These are phyloP conservation scores for Acromyrmex heyeri DNA, from an alignment of 1,140 invertebrate species.

Conservation along the genomic window DNA sequence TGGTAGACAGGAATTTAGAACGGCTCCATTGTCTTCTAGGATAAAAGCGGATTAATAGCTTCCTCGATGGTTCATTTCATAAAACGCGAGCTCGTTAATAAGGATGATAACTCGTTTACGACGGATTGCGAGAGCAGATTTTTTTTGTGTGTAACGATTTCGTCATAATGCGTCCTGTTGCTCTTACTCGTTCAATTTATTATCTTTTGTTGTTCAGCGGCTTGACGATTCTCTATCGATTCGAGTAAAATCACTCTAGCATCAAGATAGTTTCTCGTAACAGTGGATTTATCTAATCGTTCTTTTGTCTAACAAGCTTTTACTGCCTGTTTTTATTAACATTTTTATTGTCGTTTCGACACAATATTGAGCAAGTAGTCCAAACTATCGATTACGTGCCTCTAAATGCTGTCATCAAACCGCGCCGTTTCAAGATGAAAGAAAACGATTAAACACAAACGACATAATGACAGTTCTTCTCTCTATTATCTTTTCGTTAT, in stretches of 20 bases:
- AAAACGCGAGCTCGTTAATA: slow-evolving; percentile 12
- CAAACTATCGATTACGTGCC: slow-evolving; percentile 59
- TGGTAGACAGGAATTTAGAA: slow-evolving; percentile 74
- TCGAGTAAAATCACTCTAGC: slow-evolving; percentile 1
- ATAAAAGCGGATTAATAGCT: slow-evolving; percentile 70
- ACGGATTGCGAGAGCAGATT: slow-evolving; percentile 59
- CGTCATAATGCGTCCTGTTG: slow-evolving; percentile 47
- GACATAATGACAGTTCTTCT: slow-evolving; percentile 64
- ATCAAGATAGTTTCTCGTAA: not conserved
- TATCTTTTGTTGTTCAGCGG: slow-evolving; percentile 40
- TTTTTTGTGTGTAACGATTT: slow-evolving; percentile 59
- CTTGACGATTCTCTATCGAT: slow-evolving; percentile 7
- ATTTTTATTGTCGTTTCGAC: slow-evolving; percentile 63
- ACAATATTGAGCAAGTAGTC: slow-evolving; percentile 49
- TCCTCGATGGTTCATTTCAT: slow-evolving; percentile 34
- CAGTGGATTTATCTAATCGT: not conserved
- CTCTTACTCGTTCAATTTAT: slow-evolving; percentile 58
- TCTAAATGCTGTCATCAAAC: slow-evolving; percentile 68
- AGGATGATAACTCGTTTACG: slow-evolving; percentile 58
- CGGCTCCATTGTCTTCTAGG: slow-evolving; percentile 72
- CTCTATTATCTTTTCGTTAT: slow-evolving; percentile 19
- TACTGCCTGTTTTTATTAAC: slow-evolving; percentile 49
- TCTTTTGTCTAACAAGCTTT: not conserved
- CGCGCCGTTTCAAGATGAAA: slow-evolving; percentile 50
- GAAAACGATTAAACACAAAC: slow-evolving; percentile 60